A percentile compares a stretch with the other conserved stretches of the same genome.
These are phyloP conservation scores for Drosophila vallismaia DNA, from an alignment of 2,888 invertebrate species.

Conservation along the genomic window DNA sequence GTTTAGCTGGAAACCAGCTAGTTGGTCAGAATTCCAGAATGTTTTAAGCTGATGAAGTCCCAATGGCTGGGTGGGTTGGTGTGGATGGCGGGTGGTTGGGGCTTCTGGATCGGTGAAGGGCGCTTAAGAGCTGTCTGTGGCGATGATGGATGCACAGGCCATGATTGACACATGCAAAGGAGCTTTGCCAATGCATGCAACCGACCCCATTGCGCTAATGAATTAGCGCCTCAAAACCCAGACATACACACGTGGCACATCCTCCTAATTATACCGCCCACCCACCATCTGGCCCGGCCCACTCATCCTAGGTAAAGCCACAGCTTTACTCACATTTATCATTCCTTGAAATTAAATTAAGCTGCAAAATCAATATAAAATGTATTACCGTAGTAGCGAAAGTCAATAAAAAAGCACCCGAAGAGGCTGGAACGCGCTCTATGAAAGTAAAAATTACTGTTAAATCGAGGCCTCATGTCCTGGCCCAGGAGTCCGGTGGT, in stretches of 20 bases:
- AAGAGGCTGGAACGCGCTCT: not conserved
- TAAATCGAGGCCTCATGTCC: not conserved
- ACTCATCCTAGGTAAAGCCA: not conserved
- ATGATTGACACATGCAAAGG: slow-evolving; percentile 48
- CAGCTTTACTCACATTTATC: too few relatives aligned
- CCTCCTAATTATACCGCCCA: slow-evolving; percentile 13
- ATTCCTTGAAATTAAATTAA: slow-evolving; percentile 44
- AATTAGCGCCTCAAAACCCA: slow-evolving; percentile 35
- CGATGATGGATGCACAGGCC: slow-evolving; percentile 32
- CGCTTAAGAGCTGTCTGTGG: slow-evolving; percentile 25
- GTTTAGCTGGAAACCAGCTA: slow-evolving; percentile 3
- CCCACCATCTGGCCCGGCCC: slow-evolving; percentile 1
- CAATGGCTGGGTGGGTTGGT: not conserved
- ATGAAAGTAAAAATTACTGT: not conserved
- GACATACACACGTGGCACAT: slow-evolving; percentile 13
- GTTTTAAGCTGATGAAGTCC: slow-evolving; percentile 47
- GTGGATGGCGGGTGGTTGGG: not conserved
- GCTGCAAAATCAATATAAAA: not conserved
- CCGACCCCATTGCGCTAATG: slow-evolving; percentile 47
- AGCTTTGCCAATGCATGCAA: slow-evolving; percentile 32
- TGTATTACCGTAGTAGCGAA: not conserved
- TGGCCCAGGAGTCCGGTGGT: slow-evolving; percentile 13
- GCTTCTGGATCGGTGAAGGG: not conserved
- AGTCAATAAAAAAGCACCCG: not conserved
- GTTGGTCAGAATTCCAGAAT: slow-evolving; percentile 1